Conservation (phyloP, 2,113 vertebrate genomes). For the Lophotis ruficrista region DNA sequence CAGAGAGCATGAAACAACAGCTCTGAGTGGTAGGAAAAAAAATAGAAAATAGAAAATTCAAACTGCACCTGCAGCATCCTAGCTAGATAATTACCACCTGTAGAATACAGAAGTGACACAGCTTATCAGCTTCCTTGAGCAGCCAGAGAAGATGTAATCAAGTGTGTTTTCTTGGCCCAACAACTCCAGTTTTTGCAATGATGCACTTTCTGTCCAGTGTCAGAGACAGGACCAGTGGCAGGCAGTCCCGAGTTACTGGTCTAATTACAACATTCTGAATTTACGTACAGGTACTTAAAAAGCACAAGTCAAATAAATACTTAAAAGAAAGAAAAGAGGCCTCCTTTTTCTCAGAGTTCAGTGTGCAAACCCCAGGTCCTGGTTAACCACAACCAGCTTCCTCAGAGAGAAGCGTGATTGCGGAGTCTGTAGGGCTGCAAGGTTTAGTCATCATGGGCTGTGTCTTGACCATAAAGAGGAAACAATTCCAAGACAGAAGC, state of each 20-base stretch:
- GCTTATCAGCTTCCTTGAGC: neutral
- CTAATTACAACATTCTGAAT: neutral
- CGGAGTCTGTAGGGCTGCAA: neutral
- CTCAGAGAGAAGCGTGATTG: neutral
- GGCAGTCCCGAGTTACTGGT: rapidly evolving
- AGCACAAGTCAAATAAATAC: neutral
- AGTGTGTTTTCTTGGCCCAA: neutral
- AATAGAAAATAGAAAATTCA: neutral
- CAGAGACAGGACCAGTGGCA: neutral
- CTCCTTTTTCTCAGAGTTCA: neutral
- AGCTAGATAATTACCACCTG: neutral
- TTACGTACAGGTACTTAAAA: neutral
- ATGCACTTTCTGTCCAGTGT: neutral
- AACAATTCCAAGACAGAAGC: neutral
- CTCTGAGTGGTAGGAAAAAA: neutral
- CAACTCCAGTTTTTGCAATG: neutral
- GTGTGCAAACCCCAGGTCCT: neutral
- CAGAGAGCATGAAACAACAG: neutral
- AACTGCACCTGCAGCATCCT: neutral
- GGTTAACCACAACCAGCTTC: neutral
- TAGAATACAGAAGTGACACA: neutral
- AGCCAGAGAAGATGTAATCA: neutral
- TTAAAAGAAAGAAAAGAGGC: neutral
- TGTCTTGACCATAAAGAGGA: neutral
- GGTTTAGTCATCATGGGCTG: neutral